These are phyloP conservation scores for Xenopus borealis DNA, from an alignment of 2,113 vertebrate genomes.

Conservation along the genomic window DNA sequence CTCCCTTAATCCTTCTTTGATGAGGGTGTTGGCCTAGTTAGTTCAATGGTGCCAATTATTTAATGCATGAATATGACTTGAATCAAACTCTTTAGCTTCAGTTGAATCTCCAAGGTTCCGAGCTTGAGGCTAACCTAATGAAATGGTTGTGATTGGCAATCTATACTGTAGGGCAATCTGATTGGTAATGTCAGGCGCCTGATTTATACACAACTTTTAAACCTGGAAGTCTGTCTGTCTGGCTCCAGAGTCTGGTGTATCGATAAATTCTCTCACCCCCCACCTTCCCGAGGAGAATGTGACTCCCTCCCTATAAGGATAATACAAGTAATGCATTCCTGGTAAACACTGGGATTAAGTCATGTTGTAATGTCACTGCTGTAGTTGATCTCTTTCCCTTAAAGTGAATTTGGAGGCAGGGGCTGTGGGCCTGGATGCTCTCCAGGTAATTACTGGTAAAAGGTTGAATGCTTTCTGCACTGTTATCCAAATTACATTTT, in stretches of 20 bases:
- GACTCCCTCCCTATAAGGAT: conserved; percentile 31
- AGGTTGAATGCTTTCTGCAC: conserved; percentile 20
- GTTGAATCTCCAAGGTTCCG: no score
- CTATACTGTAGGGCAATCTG: not conserved
- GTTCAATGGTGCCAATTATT: no score
- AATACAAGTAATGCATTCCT: conserved; percentile 35
- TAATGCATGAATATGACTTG: no score
- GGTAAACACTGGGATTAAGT: conserved; percentile 35
- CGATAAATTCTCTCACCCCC: conserved; percentile 28
- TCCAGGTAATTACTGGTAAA: conserved; percentile 44
- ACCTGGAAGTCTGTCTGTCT: conserved; percentile 30
- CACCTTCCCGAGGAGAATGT: not conserved
- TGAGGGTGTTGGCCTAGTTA: no score
- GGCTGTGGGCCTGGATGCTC: conserved; percentile 18
- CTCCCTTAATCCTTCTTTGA: no score
- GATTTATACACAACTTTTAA: conserved; percentile 24
- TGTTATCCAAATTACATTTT: conserved; percentile 31
- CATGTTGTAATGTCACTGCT: conserved; percentile 22
- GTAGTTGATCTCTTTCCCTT: conserved; percentile 15
- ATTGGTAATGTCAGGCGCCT: conserved; percentile 17
- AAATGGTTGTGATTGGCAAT: not conserved
- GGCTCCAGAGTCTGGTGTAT: conserved; percentile 13
- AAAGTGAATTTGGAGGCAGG: conserved; percentile 22
- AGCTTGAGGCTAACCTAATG: not conserved
- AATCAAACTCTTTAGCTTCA: no score